Conservation (phyloP, 1,140 invertebrate species). For the Temnothorax nylanderi region DNA sequence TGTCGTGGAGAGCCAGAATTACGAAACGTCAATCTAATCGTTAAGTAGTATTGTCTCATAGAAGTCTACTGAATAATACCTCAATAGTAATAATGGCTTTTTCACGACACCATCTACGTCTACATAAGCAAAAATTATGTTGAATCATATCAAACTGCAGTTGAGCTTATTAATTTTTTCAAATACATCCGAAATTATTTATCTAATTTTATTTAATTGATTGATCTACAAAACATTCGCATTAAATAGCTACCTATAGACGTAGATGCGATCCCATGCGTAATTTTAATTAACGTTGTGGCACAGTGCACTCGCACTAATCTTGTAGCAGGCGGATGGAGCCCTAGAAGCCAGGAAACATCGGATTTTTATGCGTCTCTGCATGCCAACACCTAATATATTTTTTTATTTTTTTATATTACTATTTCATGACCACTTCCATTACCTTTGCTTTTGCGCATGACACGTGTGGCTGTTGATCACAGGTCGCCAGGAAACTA, state of each 20-base stretch:
- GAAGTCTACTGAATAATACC: neutral
- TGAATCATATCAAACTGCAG: neutral
- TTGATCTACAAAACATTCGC: neutral
- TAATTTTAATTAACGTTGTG: conserved; percentile 23
- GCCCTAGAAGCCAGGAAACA: conserved; percentile 7
- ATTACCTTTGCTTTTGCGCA: conserved; percentile 79
- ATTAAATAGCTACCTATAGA: neutral
- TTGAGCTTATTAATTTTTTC: neutral
- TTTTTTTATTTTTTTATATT: conserved; percentile 31
- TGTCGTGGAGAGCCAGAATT: conserved; percentile 19
- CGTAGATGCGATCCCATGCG: conserved; percentile 7
- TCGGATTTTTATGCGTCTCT: conserved; percentile 18
- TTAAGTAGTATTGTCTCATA: too few relatives aligned
- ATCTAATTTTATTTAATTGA: neutral
- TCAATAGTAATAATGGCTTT: conserved; percentile 41
- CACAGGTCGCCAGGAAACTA: conserved; percentile 97
- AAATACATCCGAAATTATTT: neutral
- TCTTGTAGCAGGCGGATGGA: conserved; percentile 15
- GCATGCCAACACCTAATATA: conserved; percentile 44
- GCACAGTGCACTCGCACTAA: conserved; percentile 16
- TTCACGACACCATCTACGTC: conserved; percentile 10
- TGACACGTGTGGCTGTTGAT: conserved; percentile 84
- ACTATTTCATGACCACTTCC: conserved; percentile 33
- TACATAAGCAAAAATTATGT: neutral
- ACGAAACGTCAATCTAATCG: neutral